Evolutionary conservation across 2,888 invertebrate genomes (phyloP).

Genomic region (Troides aeacus): DNA sequence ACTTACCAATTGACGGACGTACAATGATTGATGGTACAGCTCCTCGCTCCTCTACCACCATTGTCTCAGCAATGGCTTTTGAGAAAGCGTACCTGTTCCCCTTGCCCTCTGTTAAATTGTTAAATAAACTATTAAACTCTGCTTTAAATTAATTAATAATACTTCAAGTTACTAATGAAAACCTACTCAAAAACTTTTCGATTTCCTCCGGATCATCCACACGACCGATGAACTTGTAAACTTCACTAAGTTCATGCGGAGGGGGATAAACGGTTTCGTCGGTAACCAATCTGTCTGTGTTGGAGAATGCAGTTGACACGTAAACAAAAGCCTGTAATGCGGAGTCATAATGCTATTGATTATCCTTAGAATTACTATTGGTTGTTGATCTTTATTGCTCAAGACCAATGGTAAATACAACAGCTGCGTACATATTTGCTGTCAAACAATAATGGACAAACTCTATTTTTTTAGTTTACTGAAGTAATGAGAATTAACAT

Average conservation of each 20-base stretch:
- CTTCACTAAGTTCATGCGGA: slow-evolving; percentile 35
- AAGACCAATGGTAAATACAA: too few relatives aligned
- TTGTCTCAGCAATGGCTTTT: slow-evolving; percentile 48
- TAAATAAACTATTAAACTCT: slow-evolving; percentile 6
- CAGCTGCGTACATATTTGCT: too few relatives aligned
- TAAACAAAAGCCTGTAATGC: slow-evolving; percentile 38
- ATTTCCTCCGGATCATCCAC: slow-evolving; percentile 29
- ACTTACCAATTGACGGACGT: slow-evolving; percentile 56
- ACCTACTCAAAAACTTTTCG: slow-evolving; percentile 41
- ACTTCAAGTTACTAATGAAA: not conserved
- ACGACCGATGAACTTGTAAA: slow-evolving; percentile 33
- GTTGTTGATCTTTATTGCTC: too few relatives aligned
- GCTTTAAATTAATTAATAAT: not conserved
- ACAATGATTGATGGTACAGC: slow-evolving; percentile 51
- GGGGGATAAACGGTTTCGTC: slow-evolving; percentile 39
- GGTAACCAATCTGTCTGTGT: slow-evolving; percentile 32
- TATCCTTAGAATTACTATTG: too few relatives aligned
- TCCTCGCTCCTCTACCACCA: slow-evolving; percentile 40
- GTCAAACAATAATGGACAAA: too few relatives aligned
- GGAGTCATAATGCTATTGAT: too few relatives aligned
- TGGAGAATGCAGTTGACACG: slow-evolving; percentile 39
- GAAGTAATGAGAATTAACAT: too few relatives aligned
- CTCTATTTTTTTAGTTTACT: too few relatives aligned
- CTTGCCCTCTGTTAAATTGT: slow-evolving; percentile 38
- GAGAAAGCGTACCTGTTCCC: slow-evolving; percentile 53